These are phyloP conservation scores for Tridacna gigas DNA, from an alignment of 2,888 invertebrate genomes.

Conservation along the genomic window DNA sequence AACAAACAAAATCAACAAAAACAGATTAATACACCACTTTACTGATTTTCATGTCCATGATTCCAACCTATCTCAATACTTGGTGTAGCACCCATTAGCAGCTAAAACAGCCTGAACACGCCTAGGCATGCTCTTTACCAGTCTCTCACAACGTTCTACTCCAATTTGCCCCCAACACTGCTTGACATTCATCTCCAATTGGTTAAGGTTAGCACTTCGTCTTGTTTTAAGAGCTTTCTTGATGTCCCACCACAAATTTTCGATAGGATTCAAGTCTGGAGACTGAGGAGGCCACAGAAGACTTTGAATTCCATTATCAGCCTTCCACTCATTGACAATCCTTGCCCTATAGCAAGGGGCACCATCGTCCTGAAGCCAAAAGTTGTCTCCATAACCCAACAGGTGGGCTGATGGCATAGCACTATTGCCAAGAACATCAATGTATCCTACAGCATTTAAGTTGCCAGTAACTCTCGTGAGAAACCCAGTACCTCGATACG, in stretches of 20 bases:
- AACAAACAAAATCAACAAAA: neutral
- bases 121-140: constrained; percentile 9
- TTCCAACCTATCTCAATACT: neutral
- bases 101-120: constrained; percentile 8
- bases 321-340: constrained; percentile 25
- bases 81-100: constrained; percentile 2
- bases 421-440: constrained; percentile 21
- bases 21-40: neutral
- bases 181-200: neutral
- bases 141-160: neutral
- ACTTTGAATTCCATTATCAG: constrained; percentile 25
- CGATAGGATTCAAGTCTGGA: constrained; percentile 33
- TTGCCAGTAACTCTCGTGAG: constrained; percentile 13
- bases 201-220: neutral
- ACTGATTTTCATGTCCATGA: neutral
- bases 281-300: constrained; percentile 31
- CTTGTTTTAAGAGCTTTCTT: neutral
- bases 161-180: neutral
- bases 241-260: constrained; percentile 26
- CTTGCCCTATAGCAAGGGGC: constrained; percentile 28
- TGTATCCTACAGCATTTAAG: constrained; percentile 27
- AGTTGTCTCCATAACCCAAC: constrained; percentile 27
- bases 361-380: constrained; percentile 32
- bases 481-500: neutral
- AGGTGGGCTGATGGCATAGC: constrained; percentile 25